These are phyloP conservation scores for Oligia latruncula DNA, from an alignment of 2,888 invertebrate genomes.

Conservation along the genomic window DNA sequence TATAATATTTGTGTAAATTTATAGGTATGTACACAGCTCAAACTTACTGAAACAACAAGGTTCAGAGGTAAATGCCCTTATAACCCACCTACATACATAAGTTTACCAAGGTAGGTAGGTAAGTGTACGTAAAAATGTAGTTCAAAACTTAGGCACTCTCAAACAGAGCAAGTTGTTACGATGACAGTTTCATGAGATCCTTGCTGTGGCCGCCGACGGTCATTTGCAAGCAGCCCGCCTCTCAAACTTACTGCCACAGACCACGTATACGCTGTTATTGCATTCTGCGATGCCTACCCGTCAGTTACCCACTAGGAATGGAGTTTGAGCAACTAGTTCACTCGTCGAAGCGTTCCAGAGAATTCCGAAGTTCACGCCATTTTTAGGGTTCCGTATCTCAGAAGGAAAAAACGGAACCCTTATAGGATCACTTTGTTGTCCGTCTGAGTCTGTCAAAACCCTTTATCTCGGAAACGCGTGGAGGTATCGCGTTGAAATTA, in stretches of 20 bases:
- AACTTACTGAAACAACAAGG: background rate
- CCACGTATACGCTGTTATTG: conserved; percentile 61
- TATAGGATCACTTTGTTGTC: no score
- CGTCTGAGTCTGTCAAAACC: no score
- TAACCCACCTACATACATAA: background rate
- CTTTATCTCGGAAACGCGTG: no score
- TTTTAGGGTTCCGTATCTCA: no score
- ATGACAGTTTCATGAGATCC: conserved; percentile 73
- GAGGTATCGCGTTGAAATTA: no score
- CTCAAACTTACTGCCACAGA: conserved; percentile 51
- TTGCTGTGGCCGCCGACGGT: conserved; percentile 60
- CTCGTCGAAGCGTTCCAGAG: conserved; percentile 16
- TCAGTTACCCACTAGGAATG: conserved; percentile 49
- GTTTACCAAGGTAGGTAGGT: conserved; percentile 46
- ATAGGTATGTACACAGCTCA: background rate
- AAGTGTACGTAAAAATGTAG: conserved; percentile 56
- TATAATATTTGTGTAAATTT: background rate
- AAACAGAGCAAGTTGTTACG: conserved; percentile 58
- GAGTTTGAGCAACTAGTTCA: conserved; percentile 51
- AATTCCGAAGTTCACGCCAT: conserved; percentile 11
- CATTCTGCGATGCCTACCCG: conserved; percentile 60
- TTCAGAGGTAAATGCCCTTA: conserved; percentile 2
- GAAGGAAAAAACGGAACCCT: no score
- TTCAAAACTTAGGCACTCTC: conserved; percentile 33
- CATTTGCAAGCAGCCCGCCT: conserved; percentile 65